Evolutionary conservation across 1,140 invertebrate genomes (phyloP).

Genomic region (Aphelinus atriplicis): DNA sequence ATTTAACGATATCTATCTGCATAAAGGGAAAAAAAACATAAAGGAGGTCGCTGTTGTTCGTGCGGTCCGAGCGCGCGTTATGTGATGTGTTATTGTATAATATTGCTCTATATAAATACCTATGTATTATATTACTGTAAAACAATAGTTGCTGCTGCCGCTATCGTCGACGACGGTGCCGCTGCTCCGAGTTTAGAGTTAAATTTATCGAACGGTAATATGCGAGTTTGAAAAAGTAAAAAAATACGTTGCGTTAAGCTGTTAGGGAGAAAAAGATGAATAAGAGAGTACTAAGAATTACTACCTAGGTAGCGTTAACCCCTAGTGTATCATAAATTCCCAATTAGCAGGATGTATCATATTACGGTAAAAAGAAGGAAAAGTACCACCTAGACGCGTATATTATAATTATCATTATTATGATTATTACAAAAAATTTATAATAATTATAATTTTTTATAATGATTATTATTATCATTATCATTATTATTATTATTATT

Average conservation of each 20-base stretch:
- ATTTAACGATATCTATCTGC: conserved; percentile 65
- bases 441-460: conserved; percentile 53
- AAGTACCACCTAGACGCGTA: conserved; percentile 47
- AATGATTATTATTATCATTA: conserved; percentile 52
- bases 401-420: conserved; percentile 48
- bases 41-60: conserved; percentile 50
- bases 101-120: conserved; percentile 66
- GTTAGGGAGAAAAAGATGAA: conserved; percentile 35
- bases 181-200: conserved; percentile 43
- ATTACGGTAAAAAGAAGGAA: conserved; percentile 45
- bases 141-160: conserved; percentile 58
- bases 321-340: conserved; percentile 63
- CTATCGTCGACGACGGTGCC: conserved; percentile 51
- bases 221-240: conserved; percentile 43
- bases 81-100: conserved; percentile 68
- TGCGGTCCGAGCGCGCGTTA: conserved; percentile 51
- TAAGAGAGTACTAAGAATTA: conserved; percentile 42
- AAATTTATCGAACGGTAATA: conserved; percentile 35
- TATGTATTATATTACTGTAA: conserved; percentile 64
- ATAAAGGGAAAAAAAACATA: conserved; percentile 57
- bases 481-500: conserved; percentile 50
- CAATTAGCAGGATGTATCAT: conserved; percentile 62
- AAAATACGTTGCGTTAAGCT: conserved; percentile 41
- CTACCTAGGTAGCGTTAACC: conserved; percentile 56
- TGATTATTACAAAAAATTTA: conserved; percentile 46